phyloP scores from a whole-genome alignment of 2,888 invertebrate genomes.

The Noctua janthe region DNA sequence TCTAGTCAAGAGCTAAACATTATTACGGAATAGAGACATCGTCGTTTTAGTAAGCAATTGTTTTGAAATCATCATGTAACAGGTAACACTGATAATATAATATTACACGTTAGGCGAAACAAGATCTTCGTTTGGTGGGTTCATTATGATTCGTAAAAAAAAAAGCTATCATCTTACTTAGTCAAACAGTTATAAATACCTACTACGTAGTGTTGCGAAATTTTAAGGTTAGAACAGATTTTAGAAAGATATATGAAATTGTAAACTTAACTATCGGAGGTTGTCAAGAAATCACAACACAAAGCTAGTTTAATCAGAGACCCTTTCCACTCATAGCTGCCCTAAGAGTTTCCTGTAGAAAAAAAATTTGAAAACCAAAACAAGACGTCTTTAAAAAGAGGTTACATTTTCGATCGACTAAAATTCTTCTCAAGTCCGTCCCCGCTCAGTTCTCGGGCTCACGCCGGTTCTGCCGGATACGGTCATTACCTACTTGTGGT shows the following conservation, averaged over 20 bases:
- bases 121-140: background rate
- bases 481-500: slow-evolving; percentile 71
- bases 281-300: background rate
- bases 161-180: background rate
- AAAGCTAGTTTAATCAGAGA: background rate
- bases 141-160: background rate
- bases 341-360: background rate
- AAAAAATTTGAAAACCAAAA: background rate
- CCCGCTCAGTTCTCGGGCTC: slow-evolving; percentile 41
- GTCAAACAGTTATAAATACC: background rate
- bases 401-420: background rate
- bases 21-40: too few relatives aligned
- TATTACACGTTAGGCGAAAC: background rate
- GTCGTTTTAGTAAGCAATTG: too few relatives aligned
- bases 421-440: slow-evolving; percentile 16
- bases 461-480: slow-evolving; percentile 61
- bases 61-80: too few relatives aligned
- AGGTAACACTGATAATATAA: too few relatives aligned
- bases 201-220: background rate
- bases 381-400: background rate
- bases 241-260: background rate
- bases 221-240: background rate
- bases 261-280: background rate
- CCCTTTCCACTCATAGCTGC: background rate
- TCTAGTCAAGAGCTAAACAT: too few relatives aligned